Conservation (phyloP, 2,113 vertebrate genomes). For the Lamprologus tigripictilis region DNA sequence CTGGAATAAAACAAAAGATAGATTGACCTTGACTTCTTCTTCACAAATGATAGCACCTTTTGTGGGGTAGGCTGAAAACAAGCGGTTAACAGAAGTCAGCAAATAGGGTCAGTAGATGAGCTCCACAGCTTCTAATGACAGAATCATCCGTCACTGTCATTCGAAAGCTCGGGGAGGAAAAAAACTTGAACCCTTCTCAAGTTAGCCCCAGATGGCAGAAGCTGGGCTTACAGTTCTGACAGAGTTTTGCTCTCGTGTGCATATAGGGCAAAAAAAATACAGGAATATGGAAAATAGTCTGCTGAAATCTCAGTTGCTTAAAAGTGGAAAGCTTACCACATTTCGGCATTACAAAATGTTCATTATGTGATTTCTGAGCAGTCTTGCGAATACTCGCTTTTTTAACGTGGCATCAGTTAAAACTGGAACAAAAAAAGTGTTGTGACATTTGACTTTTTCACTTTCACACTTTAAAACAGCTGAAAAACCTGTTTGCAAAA, state of each 20-base stretch:
- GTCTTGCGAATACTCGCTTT: background rate
- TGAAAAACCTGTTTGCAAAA: background rate
- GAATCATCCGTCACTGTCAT: conserved; percentile 46
- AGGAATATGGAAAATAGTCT: background rate
- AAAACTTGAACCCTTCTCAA: background rate
- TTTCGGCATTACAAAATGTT: background rate
- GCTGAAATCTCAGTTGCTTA: background rate
- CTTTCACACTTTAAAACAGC: background rate
- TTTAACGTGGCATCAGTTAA: background rate
- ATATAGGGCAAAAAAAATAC: background rate
- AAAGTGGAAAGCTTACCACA: background rate
- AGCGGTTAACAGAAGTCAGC: conserved; percentile 7
- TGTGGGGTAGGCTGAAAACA: background rate
- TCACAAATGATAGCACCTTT: background rate
- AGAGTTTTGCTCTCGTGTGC: background rate
- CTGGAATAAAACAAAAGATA: background rate
- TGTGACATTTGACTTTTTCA: conserved; percentile 1
- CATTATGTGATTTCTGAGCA: background rate
- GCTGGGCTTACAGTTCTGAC: background rate
- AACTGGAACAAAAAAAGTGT: background rate
- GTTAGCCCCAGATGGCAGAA: background rate
- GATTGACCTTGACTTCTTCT: background rate
- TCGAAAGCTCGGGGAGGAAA: conserved; percentile 18
- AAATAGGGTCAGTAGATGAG: conserved; percentile 38
- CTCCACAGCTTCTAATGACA: conserved; percentile 41